phyloP scores from a whole-genome alignment of 2,888 invertebrate genomes.

The Nineta flava region DNA sequence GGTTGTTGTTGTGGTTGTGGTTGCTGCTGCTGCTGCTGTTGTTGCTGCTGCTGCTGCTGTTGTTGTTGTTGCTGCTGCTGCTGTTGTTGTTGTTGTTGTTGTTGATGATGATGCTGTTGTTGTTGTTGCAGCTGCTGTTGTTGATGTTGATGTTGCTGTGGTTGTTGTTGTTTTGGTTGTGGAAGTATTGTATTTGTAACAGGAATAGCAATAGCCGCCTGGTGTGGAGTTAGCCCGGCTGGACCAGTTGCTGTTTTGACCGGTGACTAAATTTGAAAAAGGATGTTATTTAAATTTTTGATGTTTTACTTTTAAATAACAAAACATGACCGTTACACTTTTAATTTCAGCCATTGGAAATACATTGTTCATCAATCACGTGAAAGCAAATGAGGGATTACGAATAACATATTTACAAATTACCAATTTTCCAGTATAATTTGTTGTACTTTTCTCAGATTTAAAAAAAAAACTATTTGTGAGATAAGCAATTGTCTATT shows the following conservation, averaged over 20 bases:
- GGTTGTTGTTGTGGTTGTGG: too few relatives aligned
- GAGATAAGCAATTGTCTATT: too few relatives aligned
- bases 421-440: too few relatives aligned
- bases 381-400: too few relatives aligned
- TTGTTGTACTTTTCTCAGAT: too few relatives aligned
- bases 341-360: too few relatives aligned
- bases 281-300: too few relatives aligned
- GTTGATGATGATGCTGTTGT: too few relatives aligned
- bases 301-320: too few relatives aligned
- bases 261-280: constrained; percentile 14
- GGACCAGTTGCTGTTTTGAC: constrained; percentile 15
- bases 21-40: not conserved
- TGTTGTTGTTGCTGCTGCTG: constrained; percentile 16
- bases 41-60: constrained; percentile 18
- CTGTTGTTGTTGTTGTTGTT: constrained; percentile 13
- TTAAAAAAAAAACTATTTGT: too few relatives aligned
- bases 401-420: too few relatives aligned
- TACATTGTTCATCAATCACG: too few relatives aligned
- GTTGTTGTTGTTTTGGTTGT: constrained; percentile 17
- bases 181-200: constrained; percentile 22
- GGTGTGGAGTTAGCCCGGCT: constrained; percentile 22
- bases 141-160: constrained; percentile 18
- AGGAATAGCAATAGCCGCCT: constrained; percentile 25
- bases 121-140: constrained; percentile 17
- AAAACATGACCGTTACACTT: constrained; percentile 7